These are phyloP conservation scores for Ovis aries DNA, from an alignment of 2,113 vertebrate genomes.

Conservation along the genomic window ARS-UI_Ramb_v3.0 NC_056063.1:69869001-69869500, in stretches of 20 bases:
- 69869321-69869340: neutral
- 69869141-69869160: neutral
- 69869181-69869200: neutral
- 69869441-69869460: neutral
- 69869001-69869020: no score
- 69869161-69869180: accelerated
- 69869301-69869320: neutral
- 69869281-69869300: neutral
- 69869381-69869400: neutral
- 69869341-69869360: neutral
- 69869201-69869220: no score
- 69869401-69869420: neutral
- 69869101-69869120: no score
- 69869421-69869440: neutral
- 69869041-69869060: no score
- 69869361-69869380: neutral
- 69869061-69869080: no score
- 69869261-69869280: neutral
- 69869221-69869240: neutral
- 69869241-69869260: accelerated
- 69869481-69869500: neutral
- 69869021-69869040: no score
- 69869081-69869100: no score
- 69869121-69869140: no score
- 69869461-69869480: neutral